These are phyloP conservation scores for Limnephilus rhombicus DNA, from an alignment of 2,888 invertebrate genomes.

Conservation along the genomic window DNA sequence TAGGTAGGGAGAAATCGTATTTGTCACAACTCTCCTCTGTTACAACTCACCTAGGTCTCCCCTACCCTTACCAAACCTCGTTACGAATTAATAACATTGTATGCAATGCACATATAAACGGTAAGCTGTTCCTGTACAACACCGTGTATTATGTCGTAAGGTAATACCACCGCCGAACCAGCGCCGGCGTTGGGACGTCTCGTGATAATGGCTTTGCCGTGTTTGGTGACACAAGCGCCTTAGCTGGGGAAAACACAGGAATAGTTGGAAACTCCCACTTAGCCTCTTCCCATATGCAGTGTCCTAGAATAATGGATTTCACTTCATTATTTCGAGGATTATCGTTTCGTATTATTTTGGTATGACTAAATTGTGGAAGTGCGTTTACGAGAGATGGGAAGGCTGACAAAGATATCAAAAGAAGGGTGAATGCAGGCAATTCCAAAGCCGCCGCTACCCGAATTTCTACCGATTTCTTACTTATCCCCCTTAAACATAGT, in stretches of 20 bases:
- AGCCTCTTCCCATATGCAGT: not conserved
- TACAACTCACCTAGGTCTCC: too few relatives aligned
- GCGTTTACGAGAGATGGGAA: too few relatives aligned
- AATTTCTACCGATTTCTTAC: too few relatives aligned
- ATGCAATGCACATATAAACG: not conserved
- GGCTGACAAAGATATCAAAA: too few relatives aligned
- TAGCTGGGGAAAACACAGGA: not conserved
- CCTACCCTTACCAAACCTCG: not conserved
- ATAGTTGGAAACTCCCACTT: not conserved
- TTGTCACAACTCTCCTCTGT: too few relatives aligned
- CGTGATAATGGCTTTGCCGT: not conserved
- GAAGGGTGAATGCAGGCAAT: too few relatives aligned
- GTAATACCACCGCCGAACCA: not conserved
- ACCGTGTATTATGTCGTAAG: not conserved
- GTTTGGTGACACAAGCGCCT: not conserved
- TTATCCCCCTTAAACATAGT: too few relatives aligned
- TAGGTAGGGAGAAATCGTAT: too few relatives aligned
- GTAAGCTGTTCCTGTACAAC: not conserved
- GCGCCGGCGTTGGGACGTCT: not conserved
- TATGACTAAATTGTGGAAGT: not conserved
- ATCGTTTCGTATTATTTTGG: not conserved
- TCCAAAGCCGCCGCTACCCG: too few relatives aligned
- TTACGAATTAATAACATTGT: not conserved
- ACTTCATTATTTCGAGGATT: not conserved
- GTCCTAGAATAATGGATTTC: not conserved